Percentiles rank a stretch among this genome's conserved stretches.
phyloP scores from a whole-genome alignment of 1,140 invertebrate species.

The Palaemon carinicauda region DNA sequence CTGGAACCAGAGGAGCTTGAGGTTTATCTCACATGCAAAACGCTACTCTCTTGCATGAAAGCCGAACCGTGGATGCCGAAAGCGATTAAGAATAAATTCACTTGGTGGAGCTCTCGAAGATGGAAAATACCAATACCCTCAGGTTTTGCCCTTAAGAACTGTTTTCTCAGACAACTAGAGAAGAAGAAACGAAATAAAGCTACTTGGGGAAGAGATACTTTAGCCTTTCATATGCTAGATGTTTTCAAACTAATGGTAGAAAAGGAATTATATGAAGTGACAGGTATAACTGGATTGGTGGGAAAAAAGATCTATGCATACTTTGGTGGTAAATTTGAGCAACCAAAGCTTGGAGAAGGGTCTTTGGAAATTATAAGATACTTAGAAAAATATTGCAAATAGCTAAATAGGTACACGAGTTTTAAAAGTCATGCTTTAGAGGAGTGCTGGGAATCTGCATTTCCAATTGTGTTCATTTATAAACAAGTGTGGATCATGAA shows the following conservation, averaged over 20 bases:
- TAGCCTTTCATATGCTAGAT: not conserved
- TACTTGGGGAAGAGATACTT: not conserved
- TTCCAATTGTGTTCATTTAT: too few species aligned
- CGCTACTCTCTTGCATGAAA: slow-evolving; percentile 23
- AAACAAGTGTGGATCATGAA: too few species aligned
- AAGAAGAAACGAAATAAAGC: not conserved
- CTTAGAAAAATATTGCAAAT: not conserved
- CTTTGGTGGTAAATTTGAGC: not conserved
- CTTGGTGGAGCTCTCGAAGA: slow-evolving; percentile 19
- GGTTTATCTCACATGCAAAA: slow-evolving; percentile 9
- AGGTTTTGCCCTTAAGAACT: slow-evolving; percentile 17
- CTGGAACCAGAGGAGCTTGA: slow-evolving; percentile 1
- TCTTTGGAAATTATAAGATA: not conserved
- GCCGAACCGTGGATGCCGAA: slow-evolving; percentile 31
- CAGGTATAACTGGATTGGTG: not conserved
- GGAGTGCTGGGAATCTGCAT: too few species aligned
- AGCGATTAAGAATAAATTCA: not conserved
- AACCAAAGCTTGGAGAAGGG: not conserved
- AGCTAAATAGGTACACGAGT: not conserved
- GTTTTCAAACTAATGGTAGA: not conserved
- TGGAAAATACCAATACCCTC: slow-evolving; percentile 27
- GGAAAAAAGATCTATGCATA: not conserved
- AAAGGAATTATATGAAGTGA: not conserved
- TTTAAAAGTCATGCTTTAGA: too few species aligned
- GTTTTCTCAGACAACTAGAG: not conserved